phyloP scores from a whole-genome alignment of 2,888 invertebrate species.

The Amitus sp. region DNA sequence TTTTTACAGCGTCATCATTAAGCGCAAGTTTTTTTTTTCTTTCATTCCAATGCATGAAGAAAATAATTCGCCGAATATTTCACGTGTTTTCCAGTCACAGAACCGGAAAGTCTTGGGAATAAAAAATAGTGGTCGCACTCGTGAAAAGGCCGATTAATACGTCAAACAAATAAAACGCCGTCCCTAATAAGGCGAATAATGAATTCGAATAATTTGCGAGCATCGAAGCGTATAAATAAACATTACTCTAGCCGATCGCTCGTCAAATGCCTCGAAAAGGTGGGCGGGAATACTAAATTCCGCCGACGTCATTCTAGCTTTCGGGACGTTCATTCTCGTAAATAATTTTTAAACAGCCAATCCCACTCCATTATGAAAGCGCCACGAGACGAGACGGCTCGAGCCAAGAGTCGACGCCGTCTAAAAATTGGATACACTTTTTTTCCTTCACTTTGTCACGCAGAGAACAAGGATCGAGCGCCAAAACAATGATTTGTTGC shows the following conservation, averaged over 20 bases:
- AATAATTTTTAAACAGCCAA: conserved; percentile 38
- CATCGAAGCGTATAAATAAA: conserved; percentile 4
- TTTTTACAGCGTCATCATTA: too few relatives aligned
- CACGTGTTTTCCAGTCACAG: too few relatives aligned
- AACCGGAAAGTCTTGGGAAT: too few relatives aligned
- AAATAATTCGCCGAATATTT: too few relatives aligned
- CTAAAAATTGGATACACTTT: too few relatives aligned
- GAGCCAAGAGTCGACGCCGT: too few relatives aligned
- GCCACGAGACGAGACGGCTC: conserved; percentile 23
- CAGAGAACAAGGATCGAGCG: conserved; percentile 28
- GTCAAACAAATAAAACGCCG: conserved; percentile 3
- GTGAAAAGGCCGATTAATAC: not conserved
- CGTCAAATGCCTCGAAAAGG: conserved; percentile 27
- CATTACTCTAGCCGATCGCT: conserved; percentile 4
- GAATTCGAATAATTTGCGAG: too few relatives aligned
- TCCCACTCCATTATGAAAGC: conserved; percentile 24
- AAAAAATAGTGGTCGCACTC: too few relatives aligned
- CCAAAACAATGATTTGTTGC: too few relatives aligned
- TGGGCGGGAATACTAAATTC: conserved; percentile 38
- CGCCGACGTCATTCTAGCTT: conserved; percentile 41
- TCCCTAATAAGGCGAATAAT: not conserved
- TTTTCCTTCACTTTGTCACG: too few relatives aligned
- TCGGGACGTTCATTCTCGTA: conserved; percentile 41
- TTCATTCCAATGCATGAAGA: too few relatives aligned
- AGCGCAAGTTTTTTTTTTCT: too few relatives aligned